Evolutionary conservation across 2,113 vertebrate species (phyloP).

Genomic region (Anhinga anhinga): DNA sequence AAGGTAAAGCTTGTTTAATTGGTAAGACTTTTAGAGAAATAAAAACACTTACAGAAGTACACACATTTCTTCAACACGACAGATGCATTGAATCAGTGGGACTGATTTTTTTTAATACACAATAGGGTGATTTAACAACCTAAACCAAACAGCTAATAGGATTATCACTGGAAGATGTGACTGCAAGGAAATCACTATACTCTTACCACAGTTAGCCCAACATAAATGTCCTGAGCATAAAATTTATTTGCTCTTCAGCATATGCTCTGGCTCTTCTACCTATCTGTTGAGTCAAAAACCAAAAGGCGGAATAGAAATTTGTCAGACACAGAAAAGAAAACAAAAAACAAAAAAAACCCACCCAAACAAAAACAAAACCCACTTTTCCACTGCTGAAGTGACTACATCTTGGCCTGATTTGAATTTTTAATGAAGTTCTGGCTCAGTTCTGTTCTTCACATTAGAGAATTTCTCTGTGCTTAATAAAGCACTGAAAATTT

Average conservation of each 20-base stretch:
- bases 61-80: neutral
- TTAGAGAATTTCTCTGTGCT: neutral
- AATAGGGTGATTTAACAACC: neutral
- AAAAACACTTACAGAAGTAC: neutral
- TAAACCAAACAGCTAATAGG: neutral
- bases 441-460: neutral
- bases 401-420: neutral
- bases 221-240: neutral
- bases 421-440: neutral
- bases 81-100: neutral
- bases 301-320: neutral
- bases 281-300: neutral
- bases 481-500: neutral
- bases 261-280: neutral
- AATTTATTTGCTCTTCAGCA: neutral
- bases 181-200: neutral
- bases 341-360: neutral
- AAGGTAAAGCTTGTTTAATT: neutral
- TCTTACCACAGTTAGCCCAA: neutral
- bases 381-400: neutral
- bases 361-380: too few relatives aligned
- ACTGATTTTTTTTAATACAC: neutral
- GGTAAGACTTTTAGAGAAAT: neutral
- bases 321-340: neutral
- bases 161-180: neutral